phyloP scores from a whole-genome alignment of 2,888 invertebrate genomes.

The Xestoiulus laeticollis region DNA sequence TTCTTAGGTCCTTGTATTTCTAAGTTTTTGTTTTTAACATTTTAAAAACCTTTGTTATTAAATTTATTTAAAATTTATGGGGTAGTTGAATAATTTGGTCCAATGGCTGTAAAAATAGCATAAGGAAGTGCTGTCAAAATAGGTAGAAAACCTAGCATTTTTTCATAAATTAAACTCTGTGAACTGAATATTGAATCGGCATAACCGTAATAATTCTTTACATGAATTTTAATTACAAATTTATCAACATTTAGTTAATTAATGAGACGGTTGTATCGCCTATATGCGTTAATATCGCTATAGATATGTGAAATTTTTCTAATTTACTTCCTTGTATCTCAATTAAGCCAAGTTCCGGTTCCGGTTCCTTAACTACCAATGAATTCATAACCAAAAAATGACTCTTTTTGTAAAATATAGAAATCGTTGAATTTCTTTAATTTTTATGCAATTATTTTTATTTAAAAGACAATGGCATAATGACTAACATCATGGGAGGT shows the following conservation, averaged over 20 bases:
- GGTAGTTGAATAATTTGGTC: too few relatives aligned
- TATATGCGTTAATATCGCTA: neutral
- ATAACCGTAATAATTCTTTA: neutral
- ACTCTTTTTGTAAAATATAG: neutral
- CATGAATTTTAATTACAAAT: neutral
- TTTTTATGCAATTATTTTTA: neutral
- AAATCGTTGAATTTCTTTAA: neutral
- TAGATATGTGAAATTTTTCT: neutral
- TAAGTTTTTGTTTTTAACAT: too few relatives aligned
- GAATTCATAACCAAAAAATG: too few relatives aligned
- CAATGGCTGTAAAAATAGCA: neutral
- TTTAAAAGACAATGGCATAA: neutral
- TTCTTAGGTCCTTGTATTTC: too few relatives aligned
- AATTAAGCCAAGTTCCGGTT: neutral
- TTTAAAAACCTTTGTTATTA: too few relatives aligned
- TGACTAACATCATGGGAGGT: neutral
- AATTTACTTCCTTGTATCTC: neutral
- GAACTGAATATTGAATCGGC: neutral
- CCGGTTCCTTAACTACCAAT: too few relatives aligned
- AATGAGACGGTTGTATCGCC: neutral
- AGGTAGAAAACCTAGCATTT: too few relatives aligned
- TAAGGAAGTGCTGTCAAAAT: neutral
- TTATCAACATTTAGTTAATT: neutral
- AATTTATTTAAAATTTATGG: too few relatives aligned
- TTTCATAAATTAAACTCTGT: neutral